phyloP scores from a whole-genome alignment of 1,140 invertebrate species.

The Pseudomyrmex dendroicus region DNA sequence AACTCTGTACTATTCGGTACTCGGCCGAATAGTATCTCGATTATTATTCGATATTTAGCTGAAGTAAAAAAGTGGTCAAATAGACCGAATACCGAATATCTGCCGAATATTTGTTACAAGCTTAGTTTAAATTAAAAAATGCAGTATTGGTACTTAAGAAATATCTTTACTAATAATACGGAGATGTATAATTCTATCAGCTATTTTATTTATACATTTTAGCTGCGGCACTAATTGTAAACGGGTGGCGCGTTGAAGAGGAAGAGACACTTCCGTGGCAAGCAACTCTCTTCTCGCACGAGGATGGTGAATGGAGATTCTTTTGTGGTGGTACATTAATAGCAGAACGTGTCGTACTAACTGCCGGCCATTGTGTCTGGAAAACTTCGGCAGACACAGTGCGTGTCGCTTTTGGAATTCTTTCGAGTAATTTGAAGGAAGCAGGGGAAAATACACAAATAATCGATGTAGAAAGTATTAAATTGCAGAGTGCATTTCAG shows the following conservation, averaged over 20 bases:
- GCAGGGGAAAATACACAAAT: constrained; percentile 76
- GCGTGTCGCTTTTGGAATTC: constrained; percentile 78
- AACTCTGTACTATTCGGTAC: too few relatives aligned
- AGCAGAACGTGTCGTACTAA: constrained; percentile 79
- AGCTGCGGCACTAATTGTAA: constrained; percentile 79
- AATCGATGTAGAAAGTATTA: constrained; percentile 74
- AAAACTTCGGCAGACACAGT: constrained; percentile 75
- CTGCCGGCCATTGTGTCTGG: constrained; percentile 84
- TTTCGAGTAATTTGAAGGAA: constrained; percentile 77
- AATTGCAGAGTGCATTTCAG: constrained; percentile 80
- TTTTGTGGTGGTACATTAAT: constrained; percentile 83
- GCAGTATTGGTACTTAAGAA: too few relatives aligned
- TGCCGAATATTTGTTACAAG: too few relatives aligned
- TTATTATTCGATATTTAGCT: too few relatives aligned
- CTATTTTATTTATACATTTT: not conserved
- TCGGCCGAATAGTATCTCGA: too few relatives aligned
- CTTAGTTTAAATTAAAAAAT: too few relatives aligned
- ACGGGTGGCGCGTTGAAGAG: constrained; percentile 74
- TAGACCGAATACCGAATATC: too few relatives aligned
- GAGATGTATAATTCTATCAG: too few relatives aligned
- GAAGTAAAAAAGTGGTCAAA: too few relatives aligned
- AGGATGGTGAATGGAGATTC: constrained; percentile 80
- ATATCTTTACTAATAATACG: too few relatives aligned
- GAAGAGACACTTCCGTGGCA: constrained; percentile 81
- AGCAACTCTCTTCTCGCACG: constrained; percentile 78